Evolutionary conservation across 2,888 invertebrate genomes (phyloP).

Genomic region (Pyrrhia umbra): DNA sequence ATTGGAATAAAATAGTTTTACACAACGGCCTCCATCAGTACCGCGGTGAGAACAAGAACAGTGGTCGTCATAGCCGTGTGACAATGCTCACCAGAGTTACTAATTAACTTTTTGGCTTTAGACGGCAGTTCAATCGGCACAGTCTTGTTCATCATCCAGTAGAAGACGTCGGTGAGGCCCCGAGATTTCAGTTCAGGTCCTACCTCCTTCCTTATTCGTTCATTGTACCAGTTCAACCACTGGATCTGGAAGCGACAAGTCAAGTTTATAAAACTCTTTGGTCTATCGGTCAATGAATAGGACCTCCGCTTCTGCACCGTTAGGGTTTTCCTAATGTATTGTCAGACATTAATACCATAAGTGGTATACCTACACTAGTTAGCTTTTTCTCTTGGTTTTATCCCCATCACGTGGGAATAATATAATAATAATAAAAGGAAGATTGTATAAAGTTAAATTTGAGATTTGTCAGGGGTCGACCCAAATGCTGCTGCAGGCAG

Average conservation of each 20-base stretch:
- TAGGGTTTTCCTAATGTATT: too few relatives aligned
- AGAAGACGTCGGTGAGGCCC: conserved; percentile 92
- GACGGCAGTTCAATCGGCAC: conserved; percentile 88
- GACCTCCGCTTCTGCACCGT: too few relatives aligned
- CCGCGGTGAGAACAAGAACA: conserved; percentile 23
- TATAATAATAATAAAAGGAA: too few relatives aligned
- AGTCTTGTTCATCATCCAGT: conserved; percentile 96
- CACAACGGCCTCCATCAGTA: conserved; percentile 22
- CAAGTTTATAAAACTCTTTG: not conserved
- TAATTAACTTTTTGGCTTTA: conserved; percentile 65
- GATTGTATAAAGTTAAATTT: too few relatives aligned
- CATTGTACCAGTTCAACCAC: conserved; percentile 95
- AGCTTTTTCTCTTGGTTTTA: too few relatives aligned
- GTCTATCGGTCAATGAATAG: not conserved
- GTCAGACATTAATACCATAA: too few relatives aligned
- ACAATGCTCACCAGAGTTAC: conserved; percentile 50
- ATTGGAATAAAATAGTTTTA: conserved; percentile 22
- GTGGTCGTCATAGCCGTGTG: not conserved
- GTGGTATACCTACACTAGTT: too few relatives aligned
- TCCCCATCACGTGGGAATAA: too few relatives aligned
- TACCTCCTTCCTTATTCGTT: conserved; percentile 92
- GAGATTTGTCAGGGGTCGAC: too few relatives aligned
- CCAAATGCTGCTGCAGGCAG: too few relatives aligned
- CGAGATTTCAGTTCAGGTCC: conserved; percentile 93
- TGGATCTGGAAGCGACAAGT: conserved; percentile 89